Base-by-base conservation (phyloP, 1,140 invertebrate species). In the Physella acuta region DNA sequence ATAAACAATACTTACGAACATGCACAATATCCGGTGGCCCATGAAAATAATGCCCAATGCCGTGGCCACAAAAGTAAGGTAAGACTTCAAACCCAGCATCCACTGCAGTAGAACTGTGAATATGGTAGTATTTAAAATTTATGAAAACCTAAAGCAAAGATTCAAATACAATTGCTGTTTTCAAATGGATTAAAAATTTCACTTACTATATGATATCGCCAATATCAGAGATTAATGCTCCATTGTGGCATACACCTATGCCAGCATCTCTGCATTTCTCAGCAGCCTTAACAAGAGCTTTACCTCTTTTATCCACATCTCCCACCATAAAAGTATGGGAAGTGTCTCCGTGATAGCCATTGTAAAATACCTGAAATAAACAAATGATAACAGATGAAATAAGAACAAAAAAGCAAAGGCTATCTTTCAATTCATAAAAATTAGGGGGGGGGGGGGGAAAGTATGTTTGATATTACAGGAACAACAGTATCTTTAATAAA, bases 291-390 rank as follows among this genome's bases (percentile, higher is more conserved):
- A 95, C 89, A 37, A 97, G 85, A 70, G 88, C 85, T 79, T 85
- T 84, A 0, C 90, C 94, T 76, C 87, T 81, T 17, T 89, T 86
- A 85, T 97, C 94, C 0, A 94, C 91, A 33, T 77, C 58, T 1
- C 94, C 94, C 58, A 97, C 88, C 37, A 90, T 77, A 87, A 91
- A 96, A 30, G 94, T 97, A 80, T 90, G 88, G 28, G 94, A 95
- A 79, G 93, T 94, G 85, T 98, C 95, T 51, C 95, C 95, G 87
- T 98, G 95, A 84, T 89, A 94, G 30, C 93, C 93, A 82, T 94
- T 90, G 2, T 88, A 87, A 82, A 86, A 95, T 3, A 95, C 92
- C 93, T 95, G 78, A 51, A 85, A 84, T 60, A 71, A 33, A 52
- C 8, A 44, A n/a, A n/a, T n/a, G n/a, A n/a, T n/a, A n/a, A n/a